Conservation (phyloP, 2,797 vertebrate genomes). For the Danionella dracula region DNA sequence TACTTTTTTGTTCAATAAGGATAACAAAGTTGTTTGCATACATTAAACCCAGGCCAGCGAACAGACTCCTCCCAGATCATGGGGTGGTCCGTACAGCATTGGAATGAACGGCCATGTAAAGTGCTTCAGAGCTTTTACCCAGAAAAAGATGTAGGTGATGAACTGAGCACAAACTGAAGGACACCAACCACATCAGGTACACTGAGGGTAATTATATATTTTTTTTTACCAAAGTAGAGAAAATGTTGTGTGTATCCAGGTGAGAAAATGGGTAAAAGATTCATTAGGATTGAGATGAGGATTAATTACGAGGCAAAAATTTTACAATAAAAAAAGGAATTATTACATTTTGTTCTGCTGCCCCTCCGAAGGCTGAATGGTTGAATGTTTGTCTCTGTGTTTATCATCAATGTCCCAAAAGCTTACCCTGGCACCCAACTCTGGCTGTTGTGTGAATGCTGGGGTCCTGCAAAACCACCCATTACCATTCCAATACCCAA, state of each 20-base stretch:
- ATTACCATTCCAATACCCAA: constrained; percentile 88
- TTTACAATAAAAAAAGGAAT: constrained; percentile 53
- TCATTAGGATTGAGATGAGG: neutral
- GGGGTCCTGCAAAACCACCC: constrained; percentile 85
- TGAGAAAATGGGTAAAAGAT: no score
- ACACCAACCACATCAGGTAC: constrained; percentile 36
- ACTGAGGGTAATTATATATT: constrained; percentile 30
- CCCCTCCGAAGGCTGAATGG: constrained; percentile 20
- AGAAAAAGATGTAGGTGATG: constrained; percentile 36
- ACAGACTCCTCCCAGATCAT: constrained; percentile 52
- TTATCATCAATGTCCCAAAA: neutral
- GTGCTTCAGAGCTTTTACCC: constrained; percentile 66
- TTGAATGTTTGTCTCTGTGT: constrained; percentile 11
- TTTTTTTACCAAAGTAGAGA: constrained; percentile 38
- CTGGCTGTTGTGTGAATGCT: constrained; percentile 90
- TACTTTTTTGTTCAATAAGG: constrained; percentile 51
- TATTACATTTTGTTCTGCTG: constrained; percentile 43
- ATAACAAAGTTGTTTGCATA: constrained; percentile 70
- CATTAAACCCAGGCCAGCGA: constrained; percentile 66
- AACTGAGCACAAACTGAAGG: constrained; percentile 41
- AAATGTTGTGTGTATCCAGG: neutral
- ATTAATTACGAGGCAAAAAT: constrained; percentile 28
- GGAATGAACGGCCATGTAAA: constrained; percentile 65
- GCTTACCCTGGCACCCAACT: constrained; percentile 96
- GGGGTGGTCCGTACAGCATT: constrained; percentile 57